Conservation (phyloP, 2,113 vertebrate species). For the Aplodontia rufa region DNA sequence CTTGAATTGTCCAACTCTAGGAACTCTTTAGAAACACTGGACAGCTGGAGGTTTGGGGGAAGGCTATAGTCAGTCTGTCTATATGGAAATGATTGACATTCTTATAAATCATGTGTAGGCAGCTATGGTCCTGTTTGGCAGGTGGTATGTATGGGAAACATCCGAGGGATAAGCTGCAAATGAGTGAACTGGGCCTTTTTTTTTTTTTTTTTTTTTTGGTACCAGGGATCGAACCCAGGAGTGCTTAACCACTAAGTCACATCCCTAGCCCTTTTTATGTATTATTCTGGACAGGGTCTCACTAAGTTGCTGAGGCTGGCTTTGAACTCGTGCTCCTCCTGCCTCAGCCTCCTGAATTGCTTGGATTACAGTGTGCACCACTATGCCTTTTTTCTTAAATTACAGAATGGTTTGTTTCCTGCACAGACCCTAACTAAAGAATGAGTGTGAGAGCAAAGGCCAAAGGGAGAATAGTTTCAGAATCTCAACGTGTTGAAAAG, state of each 20-base stretch:
- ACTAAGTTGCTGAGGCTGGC: too few species aligned
- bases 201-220: too few species aligned
- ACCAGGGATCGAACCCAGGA: too few species aligned
- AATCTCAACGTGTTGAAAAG: not conserved
- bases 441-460: not conserved
- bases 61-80: not conserved
- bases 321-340: too few species aligned
- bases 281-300: too few species aligned
- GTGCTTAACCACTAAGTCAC: too few species aligned
- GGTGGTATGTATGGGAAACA: conserved; percentile 64
- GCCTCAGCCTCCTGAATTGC: too few species aligned
- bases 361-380: too few species aligned
- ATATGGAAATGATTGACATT: not conserved
- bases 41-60: not conserved
- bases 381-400: not conserved
- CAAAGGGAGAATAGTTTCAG: not conserved
- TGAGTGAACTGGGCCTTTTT: conserved; percentile 55
- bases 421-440: too few species aligned
- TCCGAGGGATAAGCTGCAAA: conserved; percentile 38
- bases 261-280: too few species aligned
- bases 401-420: not conserved
- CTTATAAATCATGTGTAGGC: conserved; percentile 63
- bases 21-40: not conserved
- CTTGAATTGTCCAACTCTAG: not conserved
- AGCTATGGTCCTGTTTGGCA: conserved; percentile 73